Evolutionary conservation across 2,113 vertebrate species (phyloP).

Genomic region (Eurystomus gularis): DNA sequence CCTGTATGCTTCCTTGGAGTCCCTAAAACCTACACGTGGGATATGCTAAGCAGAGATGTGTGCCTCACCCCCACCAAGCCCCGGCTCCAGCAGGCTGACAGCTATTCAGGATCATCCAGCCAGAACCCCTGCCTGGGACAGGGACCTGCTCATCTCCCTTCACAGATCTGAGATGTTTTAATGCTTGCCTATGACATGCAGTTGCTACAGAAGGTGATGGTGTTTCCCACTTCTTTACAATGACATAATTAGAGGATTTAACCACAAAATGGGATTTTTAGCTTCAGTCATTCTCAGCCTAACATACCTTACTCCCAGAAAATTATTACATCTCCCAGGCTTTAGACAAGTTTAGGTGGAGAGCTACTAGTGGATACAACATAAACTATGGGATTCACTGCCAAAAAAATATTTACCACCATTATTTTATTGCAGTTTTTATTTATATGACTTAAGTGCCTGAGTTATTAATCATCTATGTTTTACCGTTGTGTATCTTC

Average conservation of each 20-base stretch:
- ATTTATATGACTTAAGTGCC: background rate
- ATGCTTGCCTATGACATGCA: fast-evolving
- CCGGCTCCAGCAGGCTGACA: background rate
- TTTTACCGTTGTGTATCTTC: background rate
- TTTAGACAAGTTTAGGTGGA: background rate
- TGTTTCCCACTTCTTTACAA: background rate
- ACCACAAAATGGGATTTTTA: background rate
- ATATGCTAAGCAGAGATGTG: background rate
- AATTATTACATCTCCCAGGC: background rate
- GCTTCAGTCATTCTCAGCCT: background rate
- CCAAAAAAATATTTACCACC: background rate
- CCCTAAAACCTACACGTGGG: background rate
- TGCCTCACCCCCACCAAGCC: background rate
- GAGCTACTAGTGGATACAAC: background rate
- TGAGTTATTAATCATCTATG: background rate
- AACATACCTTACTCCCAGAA: background rate
- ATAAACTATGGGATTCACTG: background rate
- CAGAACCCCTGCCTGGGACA: background rate
- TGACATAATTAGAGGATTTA: background rate
- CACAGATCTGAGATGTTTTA: background rate
- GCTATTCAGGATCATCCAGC: background rate
- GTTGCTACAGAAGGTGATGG: background rate
- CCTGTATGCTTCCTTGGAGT: background rate
- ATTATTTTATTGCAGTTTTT: background rate
- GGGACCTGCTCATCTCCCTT: background rate